These are phyloP conservation scores for Forbesichthys agassizii DNA, from an alignment of 2,113 vertebrate species.

Conservation along the genomic window DNA sequence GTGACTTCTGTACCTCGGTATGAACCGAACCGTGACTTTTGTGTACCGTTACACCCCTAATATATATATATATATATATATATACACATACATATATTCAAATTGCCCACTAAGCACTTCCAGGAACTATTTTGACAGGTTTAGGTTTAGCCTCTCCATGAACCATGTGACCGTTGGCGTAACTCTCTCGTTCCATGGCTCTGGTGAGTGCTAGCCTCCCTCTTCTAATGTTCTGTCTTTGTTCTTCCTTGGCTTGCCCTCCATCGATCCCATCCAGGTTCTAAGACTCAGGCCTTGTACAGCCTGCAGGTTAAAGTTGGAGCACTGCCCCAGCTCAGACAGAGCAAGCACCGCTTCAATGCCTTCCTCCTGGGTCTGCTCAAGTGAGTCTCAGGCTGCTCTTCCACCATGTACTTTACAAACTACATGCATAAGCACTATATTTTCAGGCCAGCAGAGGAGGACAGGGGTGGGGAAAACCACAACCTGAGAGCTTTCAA, in stretches of 20 bases:
- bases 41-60: no score
- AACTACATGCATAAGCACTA: no score
- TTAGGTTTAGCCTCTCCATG: no score
- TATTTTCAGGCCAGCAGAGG: no score
- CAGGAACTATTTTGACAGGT: no score
- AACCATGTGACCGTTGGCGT: constrained; percentile 22
- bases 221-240: constrained; percentile 4
- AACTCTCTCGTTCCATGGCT: background rate
- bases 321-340: constrained; percentile 82
- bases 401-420: background rate
- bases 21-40: no score
- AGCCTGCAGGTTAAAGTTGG: constrained; percentile 82
- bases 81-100: no score
- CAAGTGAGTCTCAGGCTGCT: constrained; percentile 81
- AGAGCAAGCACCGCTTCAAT: constrained; percentile 87
- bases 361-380: constrained; percentile 92
- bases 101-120: no score
- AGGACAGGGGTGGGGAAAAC: no score
- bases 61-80: no score
- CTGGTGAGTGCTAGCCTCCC: background rate
- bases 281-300: constrained; percentile 74
- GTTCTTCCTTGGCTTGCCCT: constrained; percentile 1
- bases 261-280: constrained; percentile 68
- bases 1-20: no score
- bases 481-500: no score